phyloP scores from a whole-genome alignment of 2,113 vertebrate genomes.

The Ploceus nigricollis region DNA sequence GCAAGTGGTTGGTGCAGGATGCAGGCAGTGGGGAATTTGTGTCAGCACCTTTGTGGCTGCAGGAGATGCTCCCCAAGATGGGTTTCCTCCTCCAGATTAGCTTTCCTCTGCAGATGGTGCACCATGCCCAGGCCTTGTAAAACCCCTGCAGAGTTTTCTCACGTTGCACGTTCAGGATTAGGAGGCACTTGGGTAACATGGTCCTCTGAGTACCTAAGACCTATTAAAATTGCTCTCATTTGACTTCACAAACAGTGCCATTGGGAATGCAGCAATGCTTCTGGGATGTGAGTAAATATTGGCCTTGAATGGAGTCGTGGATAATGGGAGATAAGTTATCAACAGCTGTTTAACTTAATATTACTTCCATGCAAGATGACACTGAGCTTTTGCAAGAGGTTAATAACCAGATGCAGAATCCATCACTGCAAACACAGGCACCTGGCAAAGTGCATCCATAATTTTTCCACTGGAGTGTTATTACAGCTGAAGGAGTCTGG shows the following conservation, averaged over 20 bases:
- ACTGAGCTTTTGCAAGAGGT: background rate
- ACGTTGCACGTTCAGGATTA: background rate
- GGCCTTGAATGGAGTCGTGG: background rate
- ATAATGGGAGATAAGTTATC: conserved; percentile 48
- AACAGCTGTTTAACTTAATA: conserved; percentile 52
- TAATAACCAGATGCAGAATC: conserved; percentile 22
- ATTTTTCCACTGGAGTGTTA: background rate
- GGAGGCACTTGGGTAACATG: background rate
- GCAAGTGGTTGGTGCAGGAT: background rate
- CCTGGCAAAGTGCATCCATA: background rate
- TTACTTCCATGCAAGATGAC: background rate
- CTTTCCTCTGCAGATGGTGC: background rate
- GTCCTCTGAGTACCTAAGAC: background rate
- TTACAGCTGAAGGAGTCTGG: background rate
- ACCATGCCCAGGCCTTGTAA: rapidly evolving
- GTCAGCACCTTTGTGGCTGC: background rate
- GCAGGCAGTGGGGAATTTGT: background rate
- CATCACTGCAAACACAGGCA: background rate
- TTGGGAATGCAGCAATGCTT: background rate
- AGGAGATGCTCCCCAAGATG: background rate
- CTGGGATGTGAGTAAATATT: conserved; percentile 6
- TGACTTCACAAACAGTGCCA: background rate
- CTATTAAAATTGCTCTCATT: background rate
- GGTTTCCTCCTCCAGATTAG: background rate
- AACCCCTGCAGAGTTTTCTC: background rate